Conservation (phyloP, 2,888 invertebrate species). For the Lysandra bellargus region DNA sequence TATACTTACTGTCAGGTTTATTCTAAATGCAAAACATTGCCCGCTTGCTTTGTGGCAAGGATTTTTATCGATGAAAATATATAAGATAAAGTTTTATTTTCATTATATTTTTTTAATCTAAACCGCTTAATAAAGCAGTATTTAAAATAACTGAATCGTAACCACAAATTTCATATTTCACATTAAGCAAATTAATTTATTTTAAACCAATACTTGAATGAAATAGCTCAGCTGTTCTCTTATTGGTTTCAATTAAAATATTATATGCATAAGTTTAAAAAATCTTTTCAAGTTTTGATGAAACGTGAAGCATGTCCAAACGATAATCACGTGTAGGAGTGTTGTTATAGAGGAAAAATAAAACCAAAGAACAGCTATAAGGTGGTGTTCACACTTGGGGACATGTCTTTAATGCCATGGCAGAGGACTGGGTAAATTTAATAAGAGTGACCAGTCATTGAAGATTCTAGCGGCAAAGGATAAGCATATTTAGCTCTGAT, state of each 20-base stretch:
- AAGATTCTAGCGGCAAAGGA: neutral
- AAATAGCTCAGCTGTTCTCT: neutral
- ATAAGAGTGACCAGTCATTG: neutral
- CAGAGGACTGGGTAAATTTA: neutral
- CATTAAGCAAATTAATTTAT: neutral
- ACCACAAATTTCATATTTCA: neutral
- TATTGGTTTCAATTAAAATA: slow-evolving; percentile 18
- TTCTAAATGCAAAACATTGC: no score
- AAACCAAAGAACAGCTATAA: slow-evolving; percentile 42
- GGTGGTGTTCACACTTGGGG: neutral
- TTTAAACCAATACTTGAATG: neutral
- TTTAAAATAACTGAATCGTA: neutral
- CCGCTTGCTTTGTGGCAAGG: no score
- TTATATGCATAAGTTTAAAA: slow-evolving; percentile 29
- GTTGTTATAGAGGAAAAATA: slow-evolving; percentile 40
- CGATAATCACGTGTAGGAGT: slow-evolving; percentile 42
- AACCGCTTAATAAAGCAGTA: neutral
- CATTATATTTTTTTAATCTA: neutral
- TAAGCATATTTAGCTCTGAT: no score
- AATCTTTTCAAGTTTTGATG: slow-evolving; percentile 41
- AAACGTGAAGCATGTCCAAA: slow-evolving; percentile 44
- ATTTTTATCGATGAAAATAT: no score
- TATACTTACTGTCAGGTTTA: no score
- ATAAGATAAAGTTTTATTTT: neutral
- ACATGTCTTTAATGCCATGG: neutral